Evolutionary conservation across 2,888 invertebrate genomes (phyloP).

Genomic region (Cabera pusaria): DNA sequence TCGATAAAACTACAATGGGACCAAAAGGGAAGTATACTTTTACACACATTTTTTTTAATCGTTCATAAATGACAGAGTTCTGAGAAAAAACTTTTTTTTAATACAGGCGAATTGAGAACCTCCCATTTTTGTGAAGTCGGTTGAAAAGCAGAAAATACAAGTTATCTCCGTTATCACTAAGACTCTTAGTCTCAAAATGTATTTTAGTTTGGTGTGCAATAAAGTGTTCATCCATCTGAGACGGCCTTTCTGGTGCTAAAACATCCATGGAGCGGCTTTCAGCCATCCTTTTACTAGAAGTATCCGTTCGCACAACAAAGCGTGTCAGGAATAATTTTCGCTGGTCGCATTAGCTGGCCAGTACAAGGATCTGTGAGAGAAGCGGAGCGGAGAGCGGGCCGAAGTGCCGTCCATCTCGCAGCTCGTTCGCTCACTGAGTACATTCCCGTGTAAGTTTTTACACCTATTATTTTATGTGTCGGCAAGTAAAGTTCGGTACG

Average conservation of each 20-base stretch:
- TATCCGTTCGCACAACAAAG: constrained; percentile 30
- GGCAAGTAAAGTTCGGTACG: constrained; percentile 84
- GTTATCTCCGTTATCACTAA: too few relatives aligned
- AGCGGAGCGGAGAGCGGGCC: constrained; percentile 35
- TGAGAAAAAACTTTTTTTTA: too few relatives aligned
- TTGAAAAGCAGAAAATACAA: too few relatives aligned
- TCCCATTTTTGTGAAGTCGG: too few relatives aligned
- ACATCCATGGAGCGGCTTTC: constrained; percentile 13
- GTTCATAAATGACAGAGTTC: too few relatives aligned
- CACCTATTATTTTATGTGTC: constrained; percentile 84
- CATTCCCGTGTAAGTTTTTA: constrained; percentile 84
- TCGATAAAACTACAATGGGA: too few relatives aligned
- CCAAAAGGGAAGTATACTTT: too few relatives aligned
- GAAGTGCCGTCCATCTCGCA: constrained; percentile 73
- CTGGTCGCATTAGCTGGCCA: constrained; percentile 20
- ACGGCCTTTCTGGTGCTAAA: constrained; percentile 5
- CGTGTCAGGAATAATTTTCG: constrained; percentile 33
- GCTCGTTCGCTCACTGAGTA: constrained; percentile 79
- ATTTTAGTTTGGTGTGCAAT: too few relatives aligned
- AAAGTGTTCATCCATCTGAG: too few relatives aligned
- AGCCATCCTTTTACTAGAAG: constrained; percentile 12
- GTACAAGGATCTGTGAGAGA: constrained; percentile 20
- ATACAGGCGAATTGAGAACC: too few relatives aligned
- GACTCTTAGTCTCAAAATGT: too few relatives aligned
- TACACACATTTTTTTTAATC: too few relatives aligned